Evolutionary conservation across 2,888 invertebrate genomes (phyloP), one percentile per base, ranked within the genome.

Genomic region (Tryphoninae sp.): DNA sequence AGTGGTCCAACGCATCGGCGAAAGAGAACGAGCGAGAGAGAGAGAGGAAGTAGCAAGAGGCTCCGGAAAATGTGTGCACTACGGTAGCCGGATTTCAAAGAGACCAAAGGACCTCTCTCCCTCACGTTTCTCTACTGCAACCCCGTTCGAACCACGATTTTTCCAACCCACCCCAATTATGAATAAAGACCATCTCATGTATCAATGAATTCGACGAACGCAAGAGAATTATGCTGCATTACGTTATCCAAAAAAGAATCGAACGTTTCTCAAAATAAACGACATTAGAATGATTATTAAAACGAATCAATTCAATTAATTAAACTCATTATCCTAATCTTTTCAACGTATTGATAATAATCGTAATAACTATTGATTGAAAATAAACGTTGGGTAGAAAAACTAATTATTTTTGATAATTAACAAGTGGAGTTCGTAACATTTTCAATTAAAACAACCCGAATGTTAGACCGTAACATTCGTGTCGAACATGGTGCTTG

Each of bases 71-170:
- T 71, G 64, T 19, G 45, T 68, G 13, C 22, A 58, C 22, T 16
- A 69, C 62, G 42, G 33, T 33, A 33, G 33, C 33, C 61, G 55
- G 55, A 71, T 81, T 72, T 79, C 71, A 81, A 81, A 78, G 79
- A 75, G 78, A 65, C 61, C 67, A 65, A 72, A 78, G 55, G 62
- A 71, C 74, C 71, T 75, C 71, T 75, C 71, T 68, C 9, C 16
- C 33, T 42, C 33, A 4, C 33, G 33, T 33, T 33, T 33, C 33
- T 33, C 4, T 33, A 33, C 33, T 33, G 33, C 2, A 33, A 33
- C 4, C 7, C 33, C 6, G 33, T 33, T 33, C 33, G 33, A 33
- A 33, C 33, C 33, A 40, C 42, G 26, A 45, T 42, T 23, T 53
- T 61, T n/a, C n/a, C 58, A n/a, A 42, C n/a, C 40, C 26, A 11